Evolutionary conservation across 1,140 invertebrate species (phyloP), one percentile per base, ranked within the genome.

Genomic region (Anthonomus grandis): DNA sequence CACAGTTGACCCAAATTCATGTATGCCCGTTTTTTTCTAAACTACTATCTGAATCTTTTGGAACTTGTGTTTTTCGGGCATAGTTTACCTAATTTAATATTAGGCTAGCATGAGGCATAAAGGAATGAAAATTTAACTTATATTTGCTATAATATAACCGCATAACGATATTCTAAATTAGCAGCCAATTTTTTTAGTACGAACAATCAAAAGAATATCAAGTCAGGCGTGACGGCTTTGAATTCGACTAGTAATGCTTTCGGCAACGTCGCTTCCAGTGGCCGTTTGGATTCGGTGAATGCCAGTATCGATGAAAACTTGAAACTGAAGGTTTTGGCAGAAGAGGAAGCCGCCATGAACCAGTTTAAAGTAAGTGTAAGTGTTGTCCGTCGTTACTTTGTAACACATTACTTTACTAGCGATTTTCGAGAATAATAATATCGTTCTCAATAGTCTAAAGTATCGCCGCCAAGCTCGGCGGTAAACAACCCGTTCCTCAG

Each of bases 301-400:
- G n/a, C n/a, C n/a, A 87, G 86, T 66, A 88, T 91, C 58, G 91
- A 94, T 64, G 93, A 96, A 65, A 85, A 83, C 51, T 76, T 94
- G 2, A 87, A 89, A 67, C 86, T 90, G 65, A 86, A 91, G 72
- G 91, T 87, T 24, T 76, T 97, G 22, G 94, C 94, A 39, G 95
- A 98, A 73, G 95, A 97, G 76, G 93, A 95, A 74, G 91, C 91
- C 22, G 89, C 89, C 24, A 87, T 97, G 80, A 95, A 93, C 76
- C 91, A 95, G 72, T 91, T 95, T 68, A 97, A 95, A 85, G 93
- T 95, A 78, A 72, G 68, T 57, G 27, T n/a, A 15, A 6, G 17
- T 39, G 12, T n/a, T 15, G 19, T 39, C 13, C 4, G 12, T 18
- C 9, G 17, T 15, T 15, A 41, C 38, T 41, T 41, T 31, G 6